Evolutionary conservation across 1,140 invertebrate genomes (phyloP).

Genomic region (Wiebesia pumilae): DNA sequence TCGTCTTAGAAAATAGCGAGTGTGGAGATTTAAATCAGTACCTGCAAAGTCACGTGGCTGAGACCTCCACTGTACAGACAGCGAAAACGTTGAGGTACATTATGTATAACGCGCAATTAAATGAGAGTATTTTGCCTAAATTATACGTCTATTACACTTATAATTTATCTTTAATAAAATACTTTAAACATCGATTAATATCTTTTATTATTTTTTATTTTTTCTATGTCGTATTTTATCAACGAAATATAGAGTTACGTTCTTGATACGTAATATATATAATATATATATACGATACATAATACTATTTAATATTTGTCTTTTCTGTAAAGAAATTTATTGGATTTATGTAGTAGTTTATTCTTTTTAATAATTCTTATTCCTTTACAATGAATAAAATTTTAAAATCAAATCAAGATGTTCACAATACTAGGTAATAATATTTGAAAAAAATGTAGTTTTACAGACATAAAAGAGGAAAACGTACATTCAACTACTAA

Average conservation of each 20-base stretch:
- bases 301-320: not conserved
- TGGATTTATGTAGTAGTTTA: not conserved
- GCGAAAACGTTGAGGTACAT: conserved; percentile 80
- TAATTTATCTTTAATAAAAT: not conserved
- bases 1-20: conserved; percentile 81
- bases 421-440: not conserved
- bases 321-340: not conserved
- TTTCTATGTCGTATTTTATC: not conserved
- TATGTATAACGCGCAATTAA: not conserved
- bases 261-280: no score
- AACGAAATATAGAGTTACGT: not conserved
- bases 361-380: not conserved
- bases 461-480: not conserved
- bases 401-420: not conserved
- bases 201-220: not conserved
- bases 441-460: not conserved
- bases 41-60: conserved; percentile 84
- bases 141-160: no score
- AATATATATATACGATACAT: no score
- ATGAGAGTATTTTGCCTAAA: not conserved
- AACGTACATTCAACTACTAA: not conserved
- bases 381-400: not conserved
- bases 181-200: not conserved
- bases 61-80: conserved; percentile 78
- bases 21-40: conserved; percentile 86